Base-by-base conservation (phyloP, 2,888 invertebrate genomes). In the Microdon myrmicae region DNA sequence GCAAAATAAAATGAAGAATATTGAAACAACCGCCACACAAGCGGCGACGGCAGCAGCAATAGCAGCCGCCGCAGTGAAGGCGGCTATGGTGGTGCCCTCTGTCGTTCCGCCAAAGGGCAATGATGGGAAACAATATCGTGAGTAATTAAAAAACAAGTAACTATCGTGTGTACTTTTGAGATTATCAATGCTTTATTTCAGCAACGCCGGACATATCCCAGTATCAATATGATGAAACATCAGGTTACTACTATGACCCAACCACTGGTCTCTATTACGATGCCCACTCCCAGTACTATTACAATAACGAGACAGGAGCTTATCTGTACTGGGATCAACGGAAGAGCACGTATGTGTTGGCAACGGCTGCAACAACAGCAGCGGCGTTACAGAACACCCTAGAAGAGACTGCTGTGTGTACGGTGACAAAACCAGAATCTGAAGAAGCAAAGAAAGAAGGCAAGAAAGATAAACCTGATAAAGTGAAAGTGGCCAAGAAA, bases 401-500 rank as follows among this genome's bases (percentile, higher is more conserved):
- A 3, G 69, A 72, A 4, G 68, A 70, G 34, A 68, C 68, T 10
- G 69, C 70, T n/a, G 23, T 54, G 8, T 14, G 55, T 3, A 17
- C 66, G 4, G 64, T 67, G 16, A 45, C 68, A 1, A 60, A 64
- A 13, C 43, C 51, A 2, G 68, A 72, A 56, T 70, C 71, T 13
- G 68, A 70, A 44, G 70, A 73, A 16, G 60, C 67, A 20, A 74
- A 73, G 12, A 79, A 75, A 61, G 81, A 82, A 60, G 71, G 82
- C 83, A 71, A 82, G 80, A 67, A 87, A 87, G 78, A 87, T 32
- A 92, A 92, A 71, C 92, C 91, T 59, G 96, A 96, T 71, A 96
- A 96, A 82, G 96, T 95, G 0, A 96, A 96, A 81, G 94, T 95
- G 7, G 97, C 97, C 3, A 96, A 97, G 77, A 95, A 96, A 79